Conservation (phyloP, 2,888 invertebrate genomes). For the Drosophila incognita region DNA sequence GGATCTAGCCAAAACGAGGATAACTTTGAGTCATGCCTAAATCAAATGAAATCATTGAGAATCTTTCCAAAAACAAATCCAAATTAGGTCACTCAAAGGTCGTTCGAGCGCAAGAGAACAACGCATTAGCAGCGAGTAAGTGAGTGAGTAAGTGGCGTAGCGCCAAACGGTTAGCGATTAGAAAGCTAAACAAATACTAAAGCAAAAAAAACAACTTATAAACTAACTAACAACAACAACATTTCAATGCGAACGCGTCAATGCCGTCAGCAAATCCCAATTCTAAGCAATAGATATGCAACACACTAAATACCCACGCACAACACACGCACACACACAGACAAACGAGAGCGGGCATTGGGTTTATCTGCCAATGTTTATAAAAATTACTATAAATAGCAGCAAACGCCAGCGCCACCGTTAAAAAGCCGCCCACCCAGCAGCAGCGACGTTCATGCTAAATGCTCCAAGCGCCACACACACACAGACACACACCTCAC, state of each 20-base stretch:
- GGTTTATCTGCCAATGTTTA: conserved; percentile 74
- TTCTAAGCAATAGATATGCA: conserved; percentile 45
- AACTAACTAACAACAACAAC: conserved; percentile 40
- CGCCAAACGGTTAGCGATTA: conserved; percentile 44
- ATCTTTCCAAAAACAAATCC: conserved; percentile 35
- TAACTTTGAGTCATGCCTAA: neutral
- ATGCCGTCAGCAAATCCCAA: conserved; percentile 60
- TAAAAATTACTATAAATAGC: conserved; percentile 74
- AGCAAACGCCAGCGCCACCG: conserved; percentile 57
- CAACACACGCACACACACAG: conserved; percentile 4
- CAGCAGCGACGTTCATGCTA: conserved; percentile 25
- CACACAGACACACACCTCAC: conserved; percentile 14
- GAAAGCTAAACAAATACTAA: conserved; percentile 53
- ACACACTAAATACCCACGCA: conserved; percentile 40
- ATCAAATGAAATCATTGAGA: conserved; percentile 6
- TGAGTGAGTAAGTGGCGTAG: conserved; percentile 29
- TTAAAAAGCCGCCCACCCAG: conserved; percentile 59
- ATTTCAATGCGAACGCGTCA: conserved; percentile 46
- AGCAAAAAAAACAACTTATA: conserved; percentile 36
- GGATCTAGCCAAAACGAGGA: neutral
- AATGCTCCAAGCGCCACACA: conserved; percentile 45
- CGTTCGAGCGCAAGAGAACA: conserved; percentile 36
- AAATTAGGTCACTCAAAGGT: conserved; percentile 62
- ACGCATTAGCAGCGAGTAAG: conserved; percentile 23
- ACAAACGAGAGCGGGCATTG: conserved; percentile 40